These are phyloP conservation scores for Tinamus guttatus DNA, from an alignment of 2,113 vertebrate species.

Conservation along the genomic window DNA sequence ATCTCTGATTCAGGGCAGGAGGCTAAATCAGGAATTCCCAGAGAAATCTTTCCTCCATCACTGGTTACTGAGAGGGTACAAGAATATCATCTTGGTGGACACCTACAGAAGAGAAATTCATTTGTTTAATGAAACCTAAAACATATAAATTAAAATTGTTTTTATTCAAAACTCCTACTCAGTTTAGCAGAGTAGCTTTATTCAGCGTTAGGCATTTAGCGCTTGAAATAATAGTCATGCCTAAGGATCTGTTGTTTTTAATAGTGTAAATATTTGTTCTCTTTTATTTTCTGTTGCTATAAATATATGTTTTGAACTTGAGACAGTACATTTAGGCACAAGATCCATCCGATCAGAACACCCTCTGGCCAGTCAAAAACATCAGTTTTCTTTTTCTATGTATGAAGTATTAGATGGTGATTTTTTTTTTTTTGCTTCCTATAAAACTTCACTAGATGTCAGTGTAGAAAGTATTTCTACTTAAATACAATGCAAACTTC, in stretches of 20 bases:
- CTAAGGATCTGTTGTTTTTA: not conserved
- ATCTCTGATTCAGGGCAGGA: not conserved
- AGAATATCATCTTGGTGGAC: not conserved
- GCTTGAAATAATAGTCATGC: not conserved
- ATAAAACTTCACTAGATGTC: slow-evolving; percentile 70
- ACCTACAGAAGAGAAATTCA: not conserved
- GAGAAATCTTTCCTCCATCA: not conserved
- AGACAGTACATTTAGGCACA: not conserved
- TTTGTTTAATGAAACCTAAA: not conserved
- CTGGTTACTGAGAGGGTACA: not conserved
- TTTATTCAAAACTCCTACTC: not conserved
- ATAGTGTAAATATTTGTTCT: not conserved
- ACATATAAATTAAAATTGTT: not conserved
- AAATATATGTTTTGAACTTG: not conserved
- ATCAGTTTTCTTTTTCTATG: not conserved
- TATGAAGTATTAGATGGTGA: not conserved
- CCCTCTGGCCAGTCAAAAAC: not conserved
- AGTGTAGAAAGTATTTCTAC: slow-evolving; percentile 52
- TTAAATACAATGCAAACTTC: not conserved
- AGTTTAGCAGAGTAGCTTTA: not conserved
- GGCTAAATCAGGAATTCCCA: not conserved
- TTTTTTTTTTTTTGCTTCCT: not conserved
- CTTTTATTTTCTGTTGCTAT: not conserved
- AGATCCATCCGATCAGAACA: not conserved
- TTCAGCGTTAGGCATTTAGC: not conserved